A percentile compares a stretch with the other conserved stretches of the same genome.
These are phyloP conservation scores for Psix sp. DNA, from an alignment of 1,140 invertebrate species.

Conservation along the genomic window DNA sequence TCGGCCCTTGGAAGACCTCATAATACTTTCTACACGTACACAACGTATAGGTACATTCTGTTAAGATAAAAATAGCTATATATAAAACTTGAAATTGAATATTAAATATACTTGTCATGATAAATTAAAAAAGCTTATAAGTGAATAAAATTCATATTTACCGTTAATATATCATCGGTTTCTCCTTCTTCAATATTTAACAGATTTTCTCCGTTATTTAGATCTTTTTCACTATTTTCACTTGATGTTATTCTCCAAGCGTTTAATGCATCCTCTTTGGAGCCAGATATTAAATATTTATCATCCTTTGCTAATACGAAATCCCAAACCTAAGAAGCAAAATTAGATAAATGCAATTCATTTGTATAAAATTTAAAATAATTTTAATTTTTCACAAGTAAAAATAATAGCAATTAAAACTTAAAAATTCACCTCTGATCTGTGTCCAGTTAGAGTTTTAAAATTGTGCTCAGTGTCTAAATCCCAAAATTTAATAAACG, in stretches of 20 bases:
- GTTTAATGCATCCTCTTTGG: conserved; percentile 87
- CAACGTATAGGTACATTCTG: conserved; percentile 82
- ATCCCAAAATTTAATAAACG: conserved; percentile 98
- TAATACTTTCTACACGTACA: conserved; percentile 84
- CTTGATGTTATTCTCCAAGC: conserved; percentile 84
- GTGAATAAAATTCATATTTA: too few relatives aligned
- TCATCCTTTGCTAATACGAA: conserved; percentile 88
- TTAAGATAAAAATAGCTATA: background rate
- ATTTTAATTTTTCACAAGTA: background rate
- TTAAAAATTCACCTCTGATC: conserved; percentile 80
- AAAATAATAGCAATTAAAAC: background rate
- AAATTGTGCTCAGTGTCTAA: conserved; percentile 96
- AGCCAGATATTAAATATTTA: conserved; percentile 90
- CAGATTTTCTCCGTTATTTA: conserved; percentile 72
- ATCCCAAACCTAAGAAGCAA: conserved; percentile 85
- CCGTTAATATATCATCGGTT: conserved; percentile 76
- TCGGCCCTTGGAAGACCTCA: conserved; percentile 86
- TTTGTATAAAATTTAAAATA: conserved; percentile 3
- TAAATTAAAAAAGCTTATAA: too few relatives aligned
- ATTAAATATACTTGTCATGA: too few relatives aligned
- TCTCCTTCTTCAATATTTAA: conserved; percentile 77
- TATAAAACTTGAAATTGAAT: too few relatives aligned
- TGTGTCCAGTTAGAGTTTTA: conserved; percentile 90
- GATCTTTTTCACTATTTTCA: conserved; percentile 64
- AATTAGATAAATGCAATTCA: background rate